Percentiles rank a stretch among this genome's conserved stretches.
These are phyloP conservation scores for Pachyrhynchus sulphureomaculatus DNA, from an alignment of 1,140 invertebrate genomes.

Conservation along the genomic window DNA sequence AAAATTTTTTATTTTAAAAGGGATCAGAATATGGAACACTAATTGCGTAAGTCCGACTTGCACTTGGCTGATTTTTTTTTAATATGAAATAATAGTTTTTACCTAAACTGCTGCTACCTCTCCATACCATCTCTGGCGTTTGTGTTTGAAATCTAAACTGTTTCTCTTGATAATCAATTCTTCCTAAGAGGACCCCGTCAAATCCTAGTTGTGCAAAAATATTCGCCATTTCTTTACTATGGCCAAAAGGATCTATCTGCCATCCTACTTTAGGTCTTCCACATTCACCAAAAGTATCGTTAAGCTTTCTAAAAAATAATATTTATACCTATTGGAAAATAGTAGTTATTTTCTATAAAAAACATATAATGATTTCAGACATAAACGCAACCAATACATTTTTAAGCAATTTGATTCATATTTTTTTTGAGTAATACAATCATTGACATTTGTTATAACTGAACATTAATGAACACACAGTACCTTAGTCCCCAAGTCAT, in stretches of 20 bases:
- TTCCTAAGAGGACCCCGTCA: slow-evolving; percentile 72
- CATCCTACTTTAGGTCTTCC: slow-evolving; percentile 68
- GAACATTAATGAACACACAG: too few species aligned
- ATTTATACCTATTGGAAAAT: background rate
- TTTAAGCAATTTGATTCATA: too few species aligned
- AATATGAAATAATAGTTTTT: too few species aligned
- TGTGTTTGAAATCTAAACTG: slow-evolving; percentile 60
- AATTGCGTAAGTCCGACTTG: too few species aligned
- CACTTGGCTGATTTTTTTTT: too few species aligned
- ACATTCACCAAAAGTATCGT: slow-evolving; percentile 66
- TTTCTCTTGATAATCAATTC: slow-evolving; percentile 78
- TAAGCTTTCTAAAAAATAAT: slow-evolving; percentile 33
- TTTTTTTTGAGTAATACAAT: too few species aligned
- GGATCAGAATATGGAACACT: too few species aligned
- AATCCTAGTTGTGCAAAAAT: slow-evolving; percentile 70
- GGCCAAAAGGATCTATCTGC: slow-evolving; percentile 79
- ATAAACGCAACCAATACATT: too few species aligned
- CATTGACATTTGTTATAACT: too few species aligned
- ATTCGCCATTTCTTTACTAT: slow-evolving; percentile 69
- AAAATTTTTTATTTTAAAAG: too few species aligned
- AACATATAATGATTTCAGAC: too few species aligned
- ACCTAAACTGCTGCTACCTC: slow-evolving; percentile 62
- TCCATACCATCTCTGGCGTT: slow-evolving; percentile 79
- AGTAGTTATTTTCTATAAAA: background rate
- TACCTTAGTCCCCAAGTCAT: slow-evolving; percentile 66